A percentile compares a stretch with the other conserved stretches of the same genome.
Evolutionary conservation across 1,140 invertebrate genomes (phyloP).

Genomic region (Cyclargus thomasi): DNA sequence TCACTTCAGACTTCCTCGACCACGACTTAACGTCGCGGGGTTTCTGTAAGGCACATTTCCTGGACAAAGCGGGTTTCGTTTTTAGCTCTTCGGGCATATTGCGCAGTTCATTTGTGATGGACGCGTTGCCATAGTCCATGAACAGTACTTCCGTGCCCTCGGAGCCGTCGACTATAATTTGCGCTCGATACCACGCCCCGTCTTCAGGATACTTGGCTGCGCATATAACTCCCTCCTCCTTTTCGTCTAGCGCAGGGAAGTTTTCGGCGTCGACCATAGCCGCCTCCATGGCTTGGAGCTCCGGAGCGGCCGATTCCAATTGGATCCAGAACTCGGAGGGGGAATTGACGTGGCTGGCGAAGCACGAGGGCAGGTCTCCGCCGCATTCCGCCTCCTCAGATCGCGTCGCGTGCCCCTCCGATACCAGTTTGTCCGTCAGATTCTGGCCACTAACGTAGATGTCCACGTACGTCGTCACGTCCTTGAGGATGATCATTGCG

Average conservation of each 20-base stretch:
- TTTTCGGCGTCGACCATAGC: conserved; percentile 75
- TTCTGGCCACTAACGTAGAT: conserved; percentile 78
- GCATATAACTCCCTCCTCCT: conserved; percentile 77
- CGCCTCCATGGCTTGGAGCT: conserved; percentile 78
- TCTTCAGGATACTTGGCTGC: conserved; percentile 83
- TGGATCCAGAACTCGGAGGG: conserved; percentile 84
- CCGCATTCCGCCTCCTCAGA: conserved; percentile 72
- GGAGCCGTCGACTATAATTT: conserved; percentile 78
- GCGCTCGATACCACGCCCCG: conserved; percentile 81
- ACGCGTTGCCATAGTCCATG: conserved; percentile 85
- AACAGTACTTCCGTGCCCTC: conserved; percentile 80
- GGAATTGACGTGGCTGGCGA: conserved; percentile 80
- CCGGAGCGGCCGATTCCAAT: conserved; percentile 77
- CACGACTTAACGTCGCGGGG: conserved; percentile 77
- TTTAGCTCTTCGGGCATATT: conserved; percentile 80
- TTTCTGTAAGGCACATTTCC: conserved; percentile 78
- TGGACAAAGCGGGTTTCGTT: conserved; percentile 76
- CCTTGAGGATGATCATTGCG: conserved; percentile 76
- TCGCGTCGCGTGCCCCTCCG: conserved; percentile 70
- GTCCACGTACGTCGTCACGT: conserved; percentile 79
- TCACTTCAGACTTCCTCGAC: conserved; percentile 78
- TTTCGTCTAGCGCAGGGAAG: conserved; percentile 71
- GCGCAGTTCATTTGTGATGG: conserved; percentile 76
- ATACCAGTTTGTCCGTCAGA: conserved; percentile 77
- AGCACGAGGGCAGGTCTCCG: conserved; percentile 74